phyloP scores from a whole-genome alignment of 2,113 vertebrate genomes.

The Galeopterus variegatus region DNA sequence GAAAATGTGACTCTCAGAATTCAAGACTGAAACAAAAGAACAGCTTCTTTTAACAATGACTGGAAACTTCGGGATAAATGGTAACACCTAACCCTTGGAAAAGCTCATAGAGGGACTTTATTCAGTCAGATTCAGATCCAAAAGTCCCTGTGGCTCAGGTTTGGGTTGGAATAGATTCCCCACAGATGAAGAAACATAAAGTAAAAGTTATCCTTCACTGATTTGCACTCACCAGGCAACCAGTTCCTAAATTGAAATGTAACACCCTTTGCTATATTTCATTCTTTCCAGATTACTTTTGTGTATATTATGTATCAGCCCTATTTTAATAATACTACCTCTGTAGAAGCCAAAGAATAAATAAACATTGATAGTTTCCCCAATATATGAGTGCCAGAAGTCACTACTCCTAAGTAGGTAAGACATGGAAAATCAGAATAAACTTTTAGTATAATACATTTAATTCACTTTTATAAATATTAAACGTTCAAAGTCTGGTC shows the following conservation, averaged over 20 bases:
- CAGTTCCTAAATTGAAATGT: not conserved
- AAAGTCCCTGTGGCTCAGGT: not conserved
- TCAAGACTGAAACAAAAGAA: not conserved
- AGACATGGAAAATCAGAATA: slow-evolving; percentile 37
- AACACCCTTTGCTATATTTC: not conserved
- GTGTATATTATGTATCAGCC: not conserved
- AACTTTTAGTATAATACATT: not conserved
- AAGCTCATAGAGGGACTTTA: not conserved
- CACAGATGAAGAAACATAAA: slow-evolving; percentile 8
- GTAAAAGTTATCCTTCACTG: slow-evolving; percentile 16
- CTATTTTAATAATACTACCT: not conserved
- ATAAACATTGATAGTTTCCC: not conserved
- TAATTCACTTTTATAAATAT: not conserved
- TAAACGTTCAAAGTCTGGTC: not conserved
- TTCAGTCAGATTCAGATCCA: not conserved
- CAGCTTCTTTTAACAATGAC: not conserved
- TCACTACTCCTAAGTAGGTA: not conserved
- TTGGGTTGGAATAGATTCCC: not conserved
- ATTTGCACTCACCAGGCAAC: slow-evolving; percentile 40
- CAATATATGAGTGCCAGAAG: not conserved
- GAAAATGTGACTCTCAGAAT: slow-evolving; percentile 6
- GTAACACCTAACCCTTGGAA: not conserved
- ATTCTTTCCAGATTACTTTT: not conserved
- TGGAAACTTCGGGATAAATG: not conserved
- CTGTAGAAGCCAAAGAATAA: not conserved